Evolutionary conservation across 2,797 vertebrate genomes (phyloP).

Genomic region (Crenuchus spilurus): DNA sequence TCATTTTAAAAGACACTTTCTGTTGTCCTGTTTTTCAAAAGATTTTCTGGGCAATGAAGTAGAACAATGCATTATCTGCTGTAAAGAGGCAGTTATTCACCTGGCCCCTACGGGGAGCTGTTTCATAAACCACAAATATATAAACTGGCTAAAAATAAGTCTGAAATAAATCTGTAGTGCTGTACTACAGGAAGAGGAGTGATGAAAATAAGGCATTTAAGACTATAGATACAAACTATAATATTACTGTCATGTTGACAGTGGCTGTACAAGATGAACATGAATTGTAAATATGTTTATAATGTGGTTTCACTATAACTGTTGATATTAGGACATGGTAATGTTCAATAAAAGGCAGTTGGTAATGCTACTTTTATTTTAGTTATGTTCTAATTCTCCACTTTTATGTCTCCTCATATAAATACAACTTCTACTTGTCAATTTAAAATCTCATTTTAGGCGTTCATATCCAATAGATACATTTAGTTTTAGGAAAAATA

Average conservation of each 20-base stretch:
- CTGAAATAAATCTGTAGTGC: slow-evolving; percentile 68
- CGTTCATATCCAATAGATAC: no score
- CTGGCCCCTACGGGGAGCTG: slow-evolving; percentile 46
- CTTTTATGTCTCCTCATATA: no score
- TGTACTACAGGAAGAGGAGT: slow-evolving; percentile 67
- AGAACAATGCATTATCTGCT: slow-evolving; percentile 5
- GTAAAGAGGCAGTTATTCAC: slow-evolving; percentile 35
- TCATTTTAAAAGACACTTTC: slow-evolving; percentile 7
- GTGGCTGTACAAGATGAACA: slow-evolving; percentile 70
- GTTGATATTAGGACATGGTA: slow-evolving; percentile 68
- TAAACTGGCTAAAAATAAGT: slow-evolving; percentile 17
- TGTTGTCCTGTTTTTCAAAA: neutral
- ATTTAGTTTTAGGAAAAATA: no score
- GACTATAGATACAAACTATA: slow-evolving; percentile 61
- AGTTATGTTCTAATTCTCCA: neutral
- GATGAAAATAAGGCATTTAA: slow-evolving; percentile 64
- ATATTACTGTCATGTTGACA: slow-evolving; percentile 67
- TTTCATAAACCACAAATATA: slow-evolving; percentile 47
- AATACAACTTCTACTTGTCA: no score
- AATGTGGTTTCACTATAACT: slow-evolving; percentile 69
- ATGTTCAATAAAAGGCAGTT: slow-evolving; percentile 70
- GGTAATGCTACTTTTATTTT: slow-evolving; percentile 41
- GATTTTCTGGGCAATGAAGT: neutral
- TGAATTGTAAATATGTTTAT: slow-evolving; percentile 74
- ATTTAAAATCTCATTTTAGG: no score